Percentiles rank a stretch among this genome's conserved stretches.
Evolutionary conservation across 2,888 invertebrate species (phyloP).

Genomic region (Desoria tigrina): DNA sequence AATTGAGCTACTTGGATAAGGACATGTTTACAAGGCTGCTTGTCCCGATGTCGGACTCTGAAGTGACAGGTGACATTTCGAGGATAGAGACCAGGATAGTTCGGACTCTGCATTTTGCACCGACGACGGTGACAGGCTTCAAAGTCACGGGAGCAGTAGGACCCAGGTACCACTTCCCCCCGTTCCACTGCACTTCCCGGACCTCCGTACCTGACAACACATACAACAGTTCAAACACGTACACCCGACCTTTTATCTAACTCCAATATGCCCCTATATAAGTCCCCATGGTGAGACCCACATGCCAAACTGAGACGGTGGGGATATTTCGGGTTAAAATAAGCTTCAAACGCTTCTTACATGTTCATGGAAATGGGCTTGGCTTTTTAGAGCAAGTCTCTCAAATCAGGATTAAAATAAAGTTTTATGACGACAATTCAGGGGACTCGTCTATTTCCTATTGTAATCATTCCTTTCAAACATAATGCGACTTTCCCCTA

Average conservation of each 20-base stretch:
- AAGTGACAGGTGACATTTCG: slow-evolving; percentile 90
- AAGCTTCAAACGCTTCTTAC: too few species aligned
- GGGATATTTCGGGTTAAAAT: not conserved
- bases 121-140: slow-evolving; percentile 82
- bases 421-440: too few species aligned
- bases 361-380: too few species aligned
- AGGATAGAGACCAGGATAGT: slow-evolving; percentile 89
- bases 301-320: not conserved
- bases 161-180: slow-evolving; percentile 82
- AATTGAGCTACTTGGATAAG: slow-evolving; percentile 83
- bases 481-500: too few species aligned
- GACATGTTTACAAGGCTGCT: slow-evolving; percentile 85
- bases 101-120: slow-evolving; percentile 84
- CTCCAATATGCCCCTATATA: too few species aligned
- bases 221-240: too few species aligned
- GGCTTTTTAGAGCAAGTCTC: too few species aligned
- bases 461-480: too few species aligned
- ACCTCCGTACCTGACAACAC: slow-evolving; percentile 40
- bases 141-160: slow-evolving; percentile 80
- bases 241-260: too few species aligned
- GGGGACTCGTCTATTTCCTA: too few species aligned
- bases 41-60: slow-evolving; percentile 79
- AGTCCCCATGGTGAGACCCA: not conserved
- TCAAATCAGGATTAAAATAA: too few species aligned
- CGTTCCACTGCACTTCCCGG: slow-evolving; percentile 65